A percentile compares a stretch with the other conserved stretches of the same genome.
Evolutionary conservation across 2,888 invertebrate genomes (phyloP).

Genomic region (Chouioia cunea): DNA sequence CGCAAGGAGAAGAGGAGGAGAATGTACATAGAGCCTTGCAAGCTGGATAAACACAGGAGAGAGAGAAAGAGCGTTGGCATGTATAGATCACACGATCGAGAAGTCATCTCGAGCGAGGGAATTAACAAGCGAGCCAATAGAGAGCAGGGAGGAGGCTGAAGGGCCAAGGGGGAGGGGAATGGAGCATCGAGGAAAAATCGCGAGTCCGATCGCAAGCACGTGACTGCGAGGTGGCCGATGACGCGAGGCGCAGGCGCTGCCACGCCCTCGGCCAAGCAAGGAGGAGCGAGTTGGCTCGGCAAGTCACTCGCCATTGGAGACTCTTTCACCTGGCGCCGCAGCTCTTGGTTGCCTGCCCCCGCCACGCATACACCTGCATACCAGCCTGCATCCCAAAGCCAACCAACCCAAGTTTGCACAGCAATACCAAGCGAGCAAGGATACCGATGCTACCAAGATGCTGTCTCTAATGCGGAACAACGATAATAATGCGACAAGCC

Average conservation of each 20-base stretch:
- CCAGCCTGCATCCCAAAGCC: neutral
- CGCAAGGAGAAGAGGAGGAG: too few species aligned
- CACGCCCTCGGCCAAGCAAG: slow-evolving; percentile 63
- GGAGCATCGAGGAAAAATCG: neutral
- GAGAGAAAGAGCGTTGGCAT: slow-evolving; percentile 6
- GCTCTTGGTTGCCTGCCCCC: slow-evolving; percentile 20
- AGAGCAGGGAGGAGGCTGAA: neutral
- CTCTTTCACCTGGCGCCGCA: slow-evolving; percentile 59
- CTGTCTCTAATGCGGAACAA: too few species aligned
- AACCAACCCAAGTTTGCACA: too few species aligned
- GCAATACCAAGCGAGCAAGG: too few species aligned
- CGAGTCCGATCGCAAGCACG: neutral
- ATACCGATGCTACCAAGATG: too few species aligned
- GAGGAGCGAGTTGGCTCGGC: slow-evolving; percentile 61
- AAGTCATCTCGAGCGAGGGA: neutral
- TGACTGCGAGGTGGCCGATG: neutral
- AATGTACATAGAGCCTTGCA: too few species aligned
- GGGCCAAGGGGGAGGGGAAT: neutral
- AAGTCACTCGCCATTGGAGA: slow-evolving; percentile 64
- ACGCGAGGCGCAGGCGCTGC: slow-evolving; percentile 61
- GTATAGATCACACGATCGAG: slow-evolving; percentile 16
- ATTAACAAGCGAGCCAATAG: neutral
- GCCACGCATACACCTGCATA: too few species aligned
- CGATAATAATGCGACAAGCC: too few species aligned
- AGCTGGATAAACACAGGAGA: slow-evolving; percentile 2